Base-by-base conservation (phyloP, 1,140 invertebrate species). In the Eupeodes corollae region DNA sequence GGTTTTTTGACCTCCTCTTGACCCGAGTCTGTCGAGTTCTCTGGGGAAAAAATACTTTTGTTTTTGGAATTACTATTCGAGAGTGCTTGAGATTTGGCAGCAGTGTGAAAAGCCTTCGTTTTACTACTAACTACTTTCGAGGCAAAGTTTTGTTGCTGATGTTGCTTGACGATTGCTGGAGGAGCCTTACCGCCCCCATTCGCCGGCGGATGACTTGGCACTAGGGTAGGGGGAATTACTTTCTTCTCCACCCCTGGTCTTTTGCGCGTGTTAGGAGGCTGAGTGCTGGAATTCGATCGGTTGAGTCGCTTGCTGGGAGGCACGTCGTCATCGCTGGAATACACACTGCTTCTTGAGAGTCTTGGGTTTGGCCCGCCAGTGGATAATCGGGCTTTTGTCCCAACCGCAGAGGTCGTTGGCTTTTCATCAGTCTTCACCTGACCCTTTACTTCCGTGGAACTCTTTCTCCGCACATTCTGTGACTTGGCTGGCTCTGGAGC, bases 1-100 rank as follows among this genome's bases (percentile, higher is more conserved):
- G 51, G 54, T 46, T 35, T 35, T 35, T 35, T 15, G 5, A 61
- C 64, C 10, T 51, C 59, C 52, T 44, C 50, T 19, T 39, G 19
- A 16, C 73, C 73, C 3, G 64, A 54, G 52, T 84, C 82, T 49
- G 82, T 84, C 66, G 83, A 84, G 53, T 86, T 86, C 54, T 86
- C 84, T 1, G 84, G 84, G 52, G 83, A 86, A 54, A 87, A 87
- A 58, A 87, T 87, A 64, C 84, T 87, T 59, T 86, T 86, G 50
- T 83, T 84, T 54, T 86, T 86, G 13, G 73, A 58, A 45, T 73
- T 60, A 10, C 70, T 70, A 12, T 53, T 46, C 21, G 61, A 50
- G 58, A 73, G 75, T 6, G 68, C 61, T 21, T 51, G 40, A 2
- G 58, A 11, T 56, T 70, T 70, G 13, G 47, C 39, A 41, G 53